Conservation (phyloP, 2,797 vertebrate species). For the Epinephelus awoara region DNA sequence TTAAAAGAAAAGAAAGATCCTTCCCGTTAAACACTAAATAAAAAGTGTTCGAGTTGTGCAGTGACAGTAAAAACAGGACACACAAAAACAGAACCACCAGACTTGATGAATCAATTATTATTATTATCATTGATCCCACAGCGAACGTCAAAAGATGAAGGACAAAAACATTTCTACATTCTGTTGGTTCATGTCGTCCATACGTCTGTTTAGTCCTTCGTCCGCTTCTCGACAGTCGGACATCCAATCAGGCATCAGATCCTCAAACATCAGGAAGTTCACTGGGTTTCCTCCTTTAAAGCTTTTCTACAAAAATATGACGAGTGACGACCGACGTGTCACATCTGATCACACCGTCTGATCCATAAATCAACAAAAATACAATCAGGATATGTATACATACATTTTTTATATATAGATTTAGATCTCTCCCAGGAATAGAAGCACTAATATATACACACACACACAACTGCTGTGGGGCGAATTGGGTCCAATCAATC, state of each 20-base stretch:
- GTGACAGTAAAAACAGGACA: slow-evolving; percentile 5
- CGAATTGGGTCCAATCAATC: background rate
- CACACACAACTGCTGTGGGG: slow-evolving; percentile 50
- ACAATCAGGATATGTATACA: slow-evolving; percentile 69
- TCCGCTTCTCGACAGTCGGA: slow-evolving; percentile 13
- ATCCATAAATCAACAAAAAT: slow-evolving; percentile 73
- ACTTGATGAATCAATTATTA: slow-evolving; percentile 32
- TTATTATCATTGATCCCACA: slow-evolving; percentile 68
- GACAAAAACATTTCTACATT: slow-evolving; percentile 58
- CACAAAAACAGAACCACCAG: background rate
- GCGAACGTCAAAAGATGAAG: slow-evolving; percentile 49
- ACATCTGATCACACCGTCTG: slow-evolving; percentile 43
- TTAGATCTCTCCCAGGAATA: slow-evolving; percentile 61
- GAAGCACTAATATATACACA: slow-evolving; percentile 79
- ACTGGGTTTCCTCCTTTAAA: slow-evolving; percentile 54
- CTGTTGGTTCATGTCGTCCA: slow-evolving; percentile 45
- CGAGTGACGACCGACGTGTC: slow-evolving; percentile 41
- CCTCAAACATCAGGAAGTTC: slow-evolving; percentile 47
- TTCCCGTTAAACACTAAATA: background rate
- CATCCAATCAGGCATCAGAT: slow-evolving; percentile 42
- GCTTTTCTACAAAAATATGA: slow-evolving; percentile 82
- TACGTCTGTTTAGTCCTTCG: slow-evolving; percentile 9
- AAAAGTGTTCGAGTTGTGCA: background rate
- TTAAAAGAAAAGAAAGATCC: too few relatives aligned
- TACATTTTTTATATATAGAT: slow-evolving; percentile 68